Evolutionary conservation across 2,888 invertebrate species (phyloP).

Genomic region (Craniophora ligustri): DNA sequence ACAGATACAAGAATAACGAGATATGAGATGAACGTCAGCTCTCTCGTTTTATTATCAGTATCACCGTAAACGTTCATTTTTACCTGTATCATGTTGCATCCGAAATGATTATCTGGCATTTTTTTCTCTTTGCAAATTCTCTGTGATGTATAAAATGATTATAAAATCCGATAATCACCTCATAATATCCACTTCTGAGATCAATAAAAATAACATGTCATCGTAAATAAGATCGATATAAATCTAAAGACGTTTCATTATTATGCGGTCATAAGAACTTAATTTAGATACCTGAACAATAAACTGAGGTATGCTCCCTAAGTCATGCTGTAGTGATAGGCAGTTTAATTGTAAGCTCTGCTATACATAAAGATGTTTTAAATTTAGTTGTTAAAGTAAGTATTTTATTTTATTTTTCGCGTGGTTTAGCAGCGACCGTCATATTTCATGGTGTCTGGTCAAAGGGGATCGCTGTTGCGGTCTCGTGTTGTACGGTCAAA

Average conservation of each 20-base stretch:
- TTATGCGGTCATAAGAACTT: conserved; percentile 70
- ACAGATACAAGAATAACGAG: conserved; percentile 74
- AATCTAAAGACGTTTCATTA: conserved; percentile 66
- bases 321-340: conserved; percentile 61
- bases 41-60: conserved; percentile 70
- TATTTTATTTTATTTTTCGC: conserved; percentile 70
- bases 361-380: conserved; percentile 38
- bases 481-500: conserved; percentile 57
- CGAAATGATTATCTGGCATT: conserved; percentile 39
- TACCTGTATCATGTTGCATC: conserved; percentile 38
- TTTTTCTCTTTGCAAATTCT: conserved; percentile 58
- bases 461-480: conserved; percentile 71
- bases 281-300: conserved; percentile 75
- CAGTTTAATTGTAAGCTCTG: conserved; percentile 42
- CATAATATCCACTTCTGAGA: conserved; percentile 60
- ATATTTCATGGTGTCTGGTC: conserved; percentile 78
- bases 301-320: conserved; percentile 69
- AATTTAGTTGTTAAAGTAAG: conserved; percentile 64
- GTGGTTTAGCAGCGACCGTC: conserved; percentile 68
- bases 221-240: conserved; percentile 73
- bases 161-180: conserved; percentile 73
- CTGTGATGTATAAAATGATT: conserved; percentile 59
- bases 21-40: conserved; percentile 65
- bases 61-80: conserved; percentile 42
- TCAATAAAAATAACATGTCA: conserved; percentile 71